Evolutionary conservation across 1,140 invertebrate genomes (phyloP).

Genomic region (Ceratitis capitata): DNA sequence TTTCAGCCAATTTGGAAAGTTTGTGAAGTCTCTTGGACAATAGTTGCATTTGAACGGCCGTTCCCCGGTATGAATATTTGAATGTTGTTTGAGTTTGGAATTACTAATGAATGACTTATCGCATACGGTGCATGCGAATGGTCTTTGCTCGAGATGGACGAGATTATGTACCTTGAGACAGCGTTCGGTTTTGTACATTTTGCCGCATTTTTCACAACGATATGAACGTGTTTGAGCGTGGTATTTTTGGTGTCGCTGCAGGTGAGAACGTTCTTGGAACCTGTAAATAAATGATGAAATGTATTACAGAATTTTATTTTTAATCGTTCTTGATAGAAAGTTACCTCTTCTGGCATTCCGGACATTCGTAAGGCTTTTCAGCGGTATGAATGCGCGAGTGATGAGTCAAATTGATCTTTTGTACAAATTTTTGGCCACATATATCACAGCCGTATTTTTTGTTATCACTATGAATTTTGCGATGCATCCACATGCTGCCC

Average conservation of each 20-base stretch:
- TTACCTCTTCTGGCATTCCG: conserved; percentile 68
- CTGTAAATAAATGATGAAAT: conserved; percentile 43
- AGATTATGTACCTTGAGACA: conserved; percentile 67
- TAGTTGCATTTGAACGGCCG: conserved; percentile 69
- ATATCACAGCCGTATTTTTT: conserved; percentile 67
- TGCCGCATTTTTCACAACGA: conserved; percentile 66
- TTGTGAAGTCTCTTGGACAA: conserved; percentile 69
- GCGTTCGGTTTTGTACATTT: conserved; percentile 68
- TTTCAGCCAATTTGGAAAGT: conserved; percentile 70
- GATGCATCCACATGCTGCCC: conserved; percentile 67
- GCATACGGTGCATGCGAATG: conserved; percentile 67
- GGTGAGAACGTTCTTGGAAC: conserved; percentile 67
- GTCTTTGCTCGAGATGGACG: conserved; percentile 66
- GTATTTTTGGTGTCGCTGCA: conserved; percentile 67
- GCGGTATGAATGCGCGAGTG: conserved; percentile 70
- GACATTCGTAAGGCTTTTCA: conserved; percentile 72
- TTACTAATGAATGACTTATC: conserved; percentile 68
- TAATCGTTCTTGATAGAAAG: conserved; percentile 39
- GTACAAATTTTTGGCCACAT: conserved; percentile 68
- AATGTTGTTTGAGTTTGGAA: conserved; percentile 69
- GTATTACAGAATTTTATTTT: background rate
- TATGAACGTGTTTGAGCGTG: conserved; percentile 67
- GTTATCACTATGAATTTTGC: conserved; percentile 67
- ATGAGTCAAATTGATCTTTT: conserved; percentile 68
- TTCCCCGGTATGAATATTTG: conserved; percentile 69